Evolutionary conservation across 1,140 invertebrate genomes (phyloP), one percentile per base, ranked within the genome.

Genomic region (Habropoda laboriosa): DNA sequence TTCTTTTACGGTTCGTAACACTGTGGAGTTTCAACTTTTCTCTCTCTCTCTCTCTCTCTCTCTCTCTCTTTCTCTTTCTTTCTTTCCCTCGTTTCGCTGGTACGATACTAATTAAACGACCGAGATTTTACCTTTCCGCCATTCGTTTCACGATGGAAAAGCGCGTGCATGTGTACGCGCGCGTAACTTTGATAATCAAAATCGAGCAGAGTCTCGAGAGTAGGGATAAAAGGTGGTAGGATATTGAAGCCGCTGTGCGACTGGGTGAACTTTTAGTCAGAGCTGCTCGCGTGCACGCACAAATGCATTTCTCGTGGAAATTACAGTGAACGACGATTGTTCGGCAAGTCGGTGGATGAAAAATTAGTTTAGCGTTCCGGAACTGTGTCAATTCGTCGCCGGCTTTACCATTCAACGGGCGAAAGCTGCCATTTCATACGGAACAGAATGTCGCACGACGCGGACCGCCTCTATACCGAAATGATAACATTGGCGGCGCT

Each of bases 331-430:
- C 27, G 53, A 27, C 30, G 16, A 58, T 21, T 40, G 64, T 57
- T 16, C 51, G 2, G 42, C 55, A 35, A 24, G 58, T 38, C 10
- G 58, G 8, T 0, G 21, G 63, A 38, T 35, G 66, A 72, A 45
- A 57, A 79, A 79, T 79, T 61, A 61, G 45, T 72, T 72, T 61
- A 61, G 24, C 55, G n/a, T 24, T 27, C 16, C 42, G 35, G 27
- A 79, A 63, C 55, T 45, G 57, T 72, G 76, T 61, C 57, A 21
- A 72, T 72, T 42, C 57, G 57, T 27, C n/a, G 51, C 21, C 64
- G n/a, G 30, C n/a, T 63, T 10, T 27, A 16, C 13, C 18, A 61
- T 74, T 45, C 27, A 27, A 1, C 27, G n/a, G n/a, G 42, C 24
- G 10, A 12, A 35, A 38, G 57, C 27, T 24, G 66, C 13, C 27